Conservation (phyloP, 2,113 vertebrate genomes). For the Plecturocebus donacophilus region DNA sequence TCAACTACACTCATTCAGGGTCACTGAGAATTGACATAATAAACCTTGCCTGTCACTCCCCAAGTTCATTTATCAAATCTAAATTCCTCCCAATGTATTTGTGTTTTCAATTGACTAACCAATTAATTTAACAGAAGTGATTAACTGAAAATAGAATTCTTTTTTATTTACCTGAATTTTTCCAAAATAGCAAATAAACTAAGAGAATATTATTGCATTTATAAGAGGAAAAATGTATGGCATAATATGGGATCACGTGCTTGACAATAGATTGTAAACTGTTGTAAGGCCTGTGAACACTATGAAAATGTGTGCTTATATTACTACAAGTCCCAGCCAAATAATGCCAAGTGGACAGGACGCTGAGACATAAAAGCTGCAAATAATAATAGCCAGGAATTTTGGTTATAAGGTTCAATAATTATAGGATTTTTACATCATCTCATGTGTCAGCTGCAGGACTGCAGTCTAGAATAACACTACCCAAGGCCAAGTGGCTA, state of each 20-base stretch:
- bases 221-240: neutral
- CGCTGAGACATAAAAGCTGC: neutral
- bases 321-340: neutral
- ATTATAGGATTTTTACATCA: neutral
- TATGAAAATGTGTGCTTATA: neutral
- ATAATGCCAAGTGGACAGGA: neutral
- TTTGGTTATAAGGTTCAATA: neutral
- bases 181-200: neutral
- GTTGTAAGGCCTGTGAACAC: neutral
- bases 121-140: slow-evolving; percentile 1
- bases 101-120: neutral
- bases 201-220: slow-evolving; percentile 16
- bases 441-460: neutral
- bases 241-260: neutral
- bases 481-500: neutral
- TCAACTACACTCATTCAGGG: neutral
- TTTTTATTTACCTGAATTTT: neutral
- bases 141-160: neutral
- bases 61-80: neutral
- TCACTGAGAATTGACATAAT: neutral
- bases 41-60: neutral
- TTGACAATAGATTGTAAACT: neutral
- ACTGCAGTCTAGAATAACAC: neutral
- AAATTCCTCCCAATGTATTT: neutral
- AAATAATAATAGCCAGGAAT: neutral